Conservation (phyloP, 2,888 invertebrate species). For the Parelbella ahira region DNA sequence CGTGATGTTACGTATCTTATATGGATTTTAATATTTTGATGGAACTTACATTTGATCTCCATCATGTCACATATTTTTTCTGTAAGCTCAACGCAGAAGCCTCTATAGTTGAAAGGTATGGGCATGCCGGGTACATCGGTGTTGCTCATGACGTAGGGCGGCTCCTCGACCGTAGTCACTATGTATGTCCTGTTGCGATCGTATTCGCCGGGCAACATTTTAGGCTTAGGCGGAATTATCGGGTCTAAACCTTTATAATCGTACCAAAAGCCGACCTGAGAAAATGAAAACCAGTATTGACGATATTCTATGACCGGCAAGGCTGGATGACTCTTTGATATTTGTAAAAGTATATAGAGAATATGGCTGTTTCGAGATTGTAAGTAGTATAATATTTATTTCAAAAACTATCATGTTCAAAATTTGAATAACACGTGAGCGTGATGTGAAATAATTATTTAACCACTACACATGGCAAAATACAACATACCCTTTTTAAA, state of each 20-base stretch:
- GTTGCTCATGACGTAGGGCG: conserved; percentile 90
- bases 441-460: too few relatives aligned
- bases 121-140: conserved; percentile 85
- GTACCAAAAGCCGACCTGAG: conserved; percentile 93
- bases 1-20: not conserved
- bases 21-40: too few relatives aligned
- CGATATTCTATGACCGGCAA: too few relatives aligned
- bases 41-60: conserved; percentile 90
- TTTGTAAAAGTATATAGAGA: too few relatives aligned
- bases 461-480: too few relatives aligned
- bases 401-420: too few relatives aligned
- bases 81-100: conserved; percentile 95
- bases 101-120: conserved; percentile 89
- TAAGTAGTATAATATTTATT: too few relatives aligned
- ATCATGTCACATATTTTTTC: conserved; percentile 89
- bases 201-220: conserved; percentile 71
- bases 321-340: too few relatives aligned
- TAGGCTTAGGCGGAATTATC: conserved; percentile 82
- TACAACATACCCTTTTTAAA: conserved; percentile 10
- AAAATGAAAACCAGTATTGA: too few relatives aligned
- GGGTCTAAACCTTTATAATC: conserved; percentile 88
- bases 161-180: conserved; percentile 91
- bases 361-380: too few relatives aligned
- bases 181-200: conserved; percentile 92
- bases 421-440: too few relatives aligned